Conservation (phyloP, 1,140 invertebrate species). For the Bombus cullumanus region DNA sequence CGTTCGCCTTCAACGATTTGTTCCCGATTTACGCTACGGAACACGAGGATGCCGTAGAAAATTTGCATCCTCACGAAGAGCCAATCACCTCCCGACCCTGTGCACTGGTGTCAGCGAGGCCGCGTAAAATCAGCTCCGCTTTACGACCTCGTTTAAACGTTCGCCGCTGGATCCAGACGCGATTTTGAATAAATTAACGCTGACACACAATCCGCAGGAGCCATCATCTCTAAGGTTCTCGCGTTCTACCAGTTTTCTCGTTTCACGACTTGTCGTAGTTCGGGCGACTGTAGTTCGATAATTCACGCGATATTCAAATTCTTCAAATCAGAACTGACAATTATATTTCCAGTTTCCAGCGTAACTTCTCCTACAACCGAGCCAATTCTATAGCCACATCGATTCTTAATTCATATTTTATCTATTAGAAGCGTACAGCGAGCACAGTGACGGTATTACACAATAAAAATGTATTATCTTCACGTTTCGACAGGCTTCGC, state of each 20-base stretch:
- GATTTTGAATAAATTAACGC: conserved; percentile 68
- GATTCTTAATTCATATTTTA: not conserved
- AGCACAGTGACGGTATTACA: not conserved
- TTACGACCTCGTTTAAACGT: conserved; percentile 59
- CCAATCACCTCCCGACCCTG: not conserved
- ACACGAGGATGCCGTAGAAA: conserved; percentile 15
- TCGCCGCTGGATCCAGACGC: conserved; percentile 33
- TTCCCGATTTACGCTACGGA: conserved; percentile 47
- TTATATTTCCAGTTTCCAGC: not conserved
- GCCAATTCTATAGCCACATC: not conserved
- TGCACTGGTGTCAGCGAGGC: not conserved
- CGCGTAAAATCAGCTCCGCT: conserved; percentile 33
- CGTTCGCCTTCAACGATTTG: conserved; percentile 34
- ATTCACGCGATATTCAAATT: not conserved
- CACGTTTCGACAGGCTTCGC: not conserved
- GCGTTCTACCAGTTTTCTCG: not conserved
- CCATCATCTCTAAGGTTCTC: not conserved
- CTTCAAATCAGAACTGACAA: not conserved
- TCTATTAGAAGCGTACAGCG: not conserved
- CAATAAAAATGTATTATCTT: not conserved
- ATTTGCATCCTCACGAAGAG: conserved; percentile 49
- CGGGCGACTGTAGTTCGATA: not conserved
- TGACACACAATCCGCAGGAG: conserved; percentile 22
- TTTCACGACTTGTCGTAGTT: not conserved
- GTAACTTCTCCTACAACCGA: not conserved